Base-by-base conservation (phyloP, 2,888 invertebrate species). In the Melanostoma mellinum region DNA sequence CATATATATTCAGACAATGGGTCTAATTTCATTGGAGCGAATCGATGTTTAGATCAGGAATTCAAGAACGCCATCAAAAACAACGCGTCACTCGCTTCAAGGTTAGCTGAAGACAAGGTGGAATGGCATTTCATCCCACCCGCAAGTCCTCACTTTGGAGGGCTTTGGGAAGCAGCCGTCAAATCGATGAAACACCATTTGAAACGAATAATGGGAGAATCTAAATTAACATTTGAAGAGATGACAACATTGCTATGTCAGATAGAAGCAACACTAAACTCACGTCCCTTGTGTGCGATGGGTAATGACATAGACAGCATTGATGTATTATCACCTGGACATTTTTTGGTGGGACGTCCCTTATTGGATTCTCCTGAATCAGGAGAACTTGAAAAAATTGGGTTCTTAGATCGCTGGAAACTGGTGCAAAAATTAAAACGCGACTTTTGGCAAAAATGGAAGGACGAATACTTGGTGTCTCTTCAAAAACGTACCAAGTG, bases 221-320 rank as follows among this genome's bases (percentile, higher is more conserved):
- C 69, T 9, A 80, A 75, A 3, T 48, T 68, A 36, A 40, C 72
- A 8, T 30, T 80, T 9, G 77, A 82, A 48, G 81, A 86, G 5
- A 68, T 86, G 69, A 36, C 56, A 8, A 85, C 85, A 3, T 55
- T 81, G 6, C 44, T 78, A 20, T 40, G 63, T n/a, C 81, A 79
- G 5, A 60, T 84, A 2, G 74, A 78, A 77, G 74, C 86, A n/a
- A n/a, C n/a, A n/a, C 38, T 86, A 1, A 84, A 85, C 44, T 85
- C 80, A n/a, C 65, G 71, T 36, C 79, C 76, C 38, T 30, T 69
- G n/a, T 60, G 60, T 61, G 6, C 32, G 2, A 36, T 63, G 4
- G 36, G 36, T 50, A 50, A 50, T 50, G 50, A 50, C 50, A 50
- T 50, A 32, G 50, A 50, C 32, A 50, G 50, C 50, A 50, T 50